A percentile compares a stretch with the other conserved stretches of the same genome.
Evolutionary conservation across 2,888 invertebrate species (phyloP).

Genomic region (Morpho deidamia): DNA sequence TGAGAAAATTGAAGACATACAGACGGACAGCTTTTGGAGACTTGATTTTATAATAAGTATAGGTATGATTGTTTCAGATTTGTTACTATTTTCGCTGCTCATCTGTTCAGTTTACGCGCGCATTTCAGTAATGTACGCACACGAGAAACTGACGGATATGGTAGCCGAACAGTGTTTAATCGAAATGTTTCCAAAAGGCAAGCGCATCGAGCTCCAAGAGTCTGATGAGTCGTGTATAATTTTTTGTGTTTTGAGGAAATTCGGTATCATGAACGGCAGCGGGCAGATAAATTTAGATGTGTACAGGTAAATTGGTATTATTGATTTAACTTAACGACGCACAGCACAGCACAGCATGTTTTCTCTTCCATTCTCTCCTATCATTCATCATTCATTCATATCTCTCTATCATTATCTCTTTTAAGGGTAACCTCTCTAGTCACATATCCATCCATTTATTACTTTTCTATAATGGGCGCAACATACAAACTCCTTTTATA

Average conservation of each 20-base stretch:
- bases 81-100: conserved; percentile 26
- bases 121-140: conserved; percentile 67
- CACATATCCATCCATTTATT: too few relatives aligned
- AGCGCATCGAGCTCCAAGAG: conserved; percentile 51
- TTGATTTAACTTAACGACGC: not conserved
- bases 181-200: conserved; percentile 60
- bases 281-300: conserved; percentile 61
- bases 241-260: conserved; percentile 62
- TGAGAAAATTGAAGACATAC: too few relatives aligned
- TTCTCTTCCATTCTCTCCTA: too few relatives aligned
- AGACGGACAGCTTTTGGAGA: too few relatives aligned
- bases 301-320: conserved; percentile 43
- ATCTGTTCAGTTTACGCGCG: conserved; percentile 36
- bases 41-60: too few relatives aligned
- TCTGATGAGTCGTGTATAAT: conserved; percentile 67
- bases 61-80: conserved; percentile 21
- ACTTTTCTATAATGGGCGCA: too few relatives aligned
- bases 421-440: too few relatives aligned
- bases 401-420: too few relatives aligned
- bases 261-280: conserved; percentile 56
- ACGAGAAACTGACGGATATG: conserved; percentile 55
- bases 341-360: too few relatives aligned
- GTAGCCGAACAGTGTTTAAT: conserved; percentile 55
- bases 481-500: too few relatives aligned
- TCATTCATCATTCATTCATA: too few relatives aligned